Base-by-base conservation (phyloP, 2,888 invertebrate genomes). In the Caenorhabditis angaria region DNA sequence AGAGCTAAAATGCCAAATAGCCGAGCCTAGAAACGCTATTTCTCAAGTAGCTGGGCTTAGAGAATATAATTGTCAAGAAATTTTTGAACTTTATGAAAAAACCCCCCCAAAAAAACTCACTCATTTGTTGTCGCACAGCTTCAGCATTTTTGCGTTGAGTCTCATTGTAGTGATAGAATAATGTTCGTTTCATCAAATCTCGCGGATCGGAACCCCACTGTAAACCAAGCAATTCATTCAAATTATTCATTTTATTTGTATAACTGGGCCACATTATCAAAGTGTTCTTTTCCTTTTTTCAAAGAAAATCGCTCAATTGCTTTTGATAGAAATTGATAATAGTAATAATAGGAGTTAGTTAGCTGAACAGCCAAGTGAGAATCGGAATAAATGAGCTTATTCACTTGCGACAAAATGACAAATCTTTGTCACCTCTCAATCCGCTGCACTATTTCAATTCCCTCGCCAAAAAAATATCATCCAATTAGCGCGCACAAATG, bases 151-250 rank as follows among this genome's bases (percentile, higher is more conserved):
- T 60, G 4, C 55, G 29, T 28, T 77, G 65, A 47, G 57, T 62
- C n/a, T 58, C 51, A 35, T 20, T 10, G 28, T 71, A 70, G n/a
- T 79, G 67, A 14, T 61, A 24, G 62, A 79, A 79, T 14, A 78
- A 18, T 0, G 74, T 74, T n/a, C 74, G 53, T 29, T 64, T 61
- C 47, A 78, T 62, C n/a, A 65, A 29, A 20, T 77, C 79, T 27
- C 71, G 60, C 0, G 79, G 74, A 47, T 71, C 63, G 20, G 41
- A 35, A 61, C 63, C 32, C 29, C 59, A 61, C 53, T 50, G 53
- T 2, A 61, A 53, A 53, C 6, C 14, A 18, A 41, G 18, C 41
- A 41, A 12, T 3, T 41, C 41, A 41, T 41, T 41, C 41, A 41
- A 12, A 41, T 41, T 41, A 41, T 41, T 41, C 41, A 32, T 8